Conservation (phyloP, 2,113 vertebrate species). For the Lathamus discolor region DNA sequence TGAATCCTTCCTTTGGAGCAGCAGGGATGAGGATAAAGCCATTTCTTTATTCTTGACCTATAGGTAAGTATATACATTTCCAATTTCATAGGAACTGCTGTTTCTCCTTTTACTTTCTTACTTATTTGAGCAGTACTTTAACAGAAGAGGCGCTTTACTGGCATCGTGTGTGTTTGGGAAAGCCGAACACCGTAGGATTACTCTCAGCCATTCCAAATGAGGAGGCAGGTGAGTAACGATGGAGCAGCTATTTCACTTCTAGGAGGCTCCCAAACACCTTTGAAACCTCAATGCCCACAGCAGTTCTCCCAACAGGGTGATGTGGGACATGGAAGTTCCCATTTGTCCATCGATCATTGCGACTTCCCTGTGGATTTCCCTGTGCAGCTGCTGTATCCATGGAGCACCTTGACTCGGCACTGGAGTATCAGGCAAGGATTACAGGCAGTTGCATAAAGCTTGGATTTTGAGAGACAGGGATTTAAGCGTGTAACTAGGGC, state of each 20-base stretch:
- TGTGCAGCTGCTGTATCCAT: fast-evolving
- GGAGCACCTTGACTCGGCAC: not conserved
- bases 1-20: not conserved
- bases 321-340: not conserved
- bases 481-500: fast-evolving
- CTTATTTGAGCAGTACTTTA: not conserved
- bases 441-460: not conserved
- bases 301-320: fast-evolving
- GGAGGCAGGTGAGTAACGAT: not conserved
- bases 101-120: not conserved
- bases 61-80: not conserved
- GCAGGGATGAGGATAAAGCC: not conserved
- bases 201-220: fast-evolving
- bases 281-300: fast-evolving
- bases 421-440: not conserved
- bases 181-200: fast-evolving
- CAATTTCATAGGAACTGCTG: not conserved
- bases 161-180: not conserved
- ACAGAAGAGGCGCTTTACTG: not conserved
- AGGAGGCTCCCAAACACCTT: not conserved
- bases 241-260: not conserved
- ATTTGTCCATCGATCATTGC: fast-evolving
- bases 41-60: not conserved
- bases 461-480: not conserved
- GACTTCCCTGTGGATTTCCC: fast-evolving